These are phyloP conservation scores for Aleadryas rufinucha DNA, from an alignment of 2,113 vertebrate genomes.

Conservation along the genomic window DNA sequence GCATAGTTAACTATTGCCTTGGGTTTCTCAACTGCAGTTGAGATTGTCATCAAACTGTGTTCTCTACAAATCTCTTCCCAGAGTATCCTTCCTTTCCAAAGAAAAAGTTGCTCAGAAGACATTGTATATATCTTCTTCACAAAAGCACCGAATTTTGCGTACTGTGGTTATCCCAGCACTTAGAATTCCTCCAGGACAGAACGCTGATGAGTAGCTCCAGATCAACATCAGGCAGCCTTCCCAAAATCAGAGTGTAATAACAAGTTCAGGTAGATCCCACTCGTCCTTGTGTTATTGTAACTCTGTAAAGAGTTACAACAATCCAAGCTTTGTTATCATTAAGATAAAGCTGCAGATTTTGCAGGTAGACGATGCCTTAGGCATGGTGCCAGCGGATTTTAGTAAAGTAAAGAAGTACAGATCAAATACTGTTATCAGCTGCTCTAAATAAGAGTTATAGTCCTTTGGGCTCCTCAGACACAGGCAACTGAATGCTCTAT, in stretches of 20 bases:
- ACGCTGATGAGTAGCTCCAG: not conserved
- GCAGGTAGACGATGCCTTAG: not conserved
- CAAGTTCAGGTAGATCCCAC: not conserved
- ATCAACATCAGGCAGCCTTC: not conserved
- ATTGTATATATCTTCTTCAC: not conserved
- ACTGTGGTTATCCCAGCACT: not conserved
- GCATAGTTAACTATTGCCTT: not conserved
- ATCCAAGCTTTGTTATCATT: not conserved
- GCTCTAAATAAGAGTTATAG: not conserved
- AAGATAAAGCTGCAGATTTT: not conserved
- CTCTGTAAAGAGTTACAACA: not conserved
- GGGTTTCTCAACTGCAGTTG: not conserved
- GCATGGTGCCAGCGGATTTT: not conserved
- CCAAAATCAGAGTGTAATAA: not conserved
- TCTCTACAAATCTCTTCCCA: not conserved
- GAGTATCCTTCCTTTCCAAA: not conserved
- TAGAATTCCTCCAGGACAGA: not conserved
- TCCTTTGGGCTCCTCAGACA: not conserved
- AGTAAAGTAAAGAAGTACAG: not conserved
- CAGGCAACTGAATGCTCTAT: not conserved
- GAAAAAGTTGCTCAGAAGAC: not conserved
- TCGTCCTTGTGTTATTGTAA: not conserved
- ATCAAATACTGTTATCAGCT: not conserved
- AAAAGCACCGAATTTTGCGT: not conserved
- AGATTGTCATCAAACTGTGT: not conserved